Conservation (phyloP, 2,888 invertebrate genomes). For the Monoplex corrugatus region DNA sequence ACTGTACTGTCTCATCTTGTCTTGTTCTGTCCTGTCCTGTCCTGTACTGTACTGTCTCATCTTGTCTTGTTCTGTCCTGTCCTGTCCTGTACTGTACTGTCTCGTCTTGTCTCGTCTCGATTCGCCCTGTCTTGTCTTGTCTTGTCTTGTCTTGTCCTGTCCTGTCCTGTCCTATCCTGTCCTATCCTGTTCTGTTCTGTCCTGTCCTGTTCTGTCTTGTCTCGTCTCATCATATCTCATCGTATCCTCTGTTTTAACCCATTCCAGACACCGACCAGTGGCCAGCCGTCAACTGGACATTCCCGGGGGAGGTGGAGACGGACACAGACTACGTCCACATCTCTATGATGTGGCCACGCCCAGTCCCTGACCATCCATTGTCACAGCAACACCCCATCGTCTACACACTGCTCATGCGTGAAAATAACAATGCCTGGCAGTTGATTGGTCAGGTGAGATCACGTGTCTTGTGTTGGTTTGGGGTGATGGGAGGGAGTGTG, state of each 20-base stretch:
- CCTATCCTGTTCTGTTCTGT: conserved; percentile 10
- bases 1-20: too few species aligned
- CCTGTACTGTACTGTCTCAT: too few species aligned
- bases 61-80: too few species aligned
- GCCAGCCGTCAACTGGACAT: not conserved
- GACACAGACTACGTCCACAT: not conserved
- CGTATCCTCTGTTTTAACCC: too few species aligned
- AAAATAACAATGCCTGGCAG: conserved; percentile 39
- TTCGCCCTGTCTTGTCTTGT: too few species aligned
- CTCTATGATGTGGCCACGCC: conserved; percentile 14
- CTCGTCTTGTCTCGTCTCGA: too few species aligned
- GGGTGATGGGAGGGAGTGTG: too few species aligned
- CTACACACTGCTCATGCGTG: conserved; percentile 36
- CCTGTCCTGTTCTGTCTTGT: too few species aligned
- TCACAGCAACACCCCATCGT: conserved; percentile 20
- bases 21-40: not conserved
- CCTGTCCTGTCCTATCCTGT: not conserved
- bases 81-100: too few species aligned
- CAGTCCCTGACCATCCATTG: not conserved
- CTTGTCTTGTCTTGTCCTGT: not conserved
- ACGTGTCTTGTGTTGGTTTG: too few species aligned
- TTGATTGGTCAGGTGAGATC: conserved; percentile 36
- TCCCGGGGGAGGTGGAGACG: not conserved
- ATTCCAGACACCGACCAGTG: not conserved
- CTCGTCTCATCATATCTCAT: too few species aligned